phyloP scores from a whole-genome alignment of 1,140 invertebrate genomes.

The Lepidurus apus region DNA sequence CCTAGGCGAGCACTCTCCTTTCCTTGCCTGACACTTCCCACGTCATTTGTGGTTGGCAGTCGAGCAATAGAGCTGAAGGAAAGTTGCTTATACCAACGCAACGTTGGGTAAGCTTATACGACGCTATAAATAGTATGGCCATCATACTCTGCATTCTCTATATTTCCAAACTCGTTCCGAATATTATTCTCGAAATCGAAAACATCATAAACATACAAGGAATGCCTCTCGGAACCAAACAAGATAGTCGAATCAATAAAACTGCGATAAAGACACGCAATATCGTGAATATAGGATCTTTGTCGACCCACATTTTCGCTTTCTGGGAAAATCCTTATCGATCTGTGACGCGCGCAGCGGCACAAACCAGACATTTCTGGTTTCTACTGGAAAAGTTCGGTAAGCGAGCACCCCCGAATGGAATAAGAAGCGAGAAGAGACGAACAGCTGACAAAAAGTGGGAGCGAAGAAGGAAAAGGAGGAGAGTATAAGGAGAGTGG shows the following conservation, averaged over 20 bases:
- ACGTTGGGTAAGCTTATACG: too few relatives aligned
- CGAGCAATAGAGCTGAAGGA: background rate
- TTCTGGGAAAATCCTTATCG: background rate
- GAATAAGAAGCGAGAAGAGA: background rate
- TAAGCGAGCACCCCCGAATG: background rate
- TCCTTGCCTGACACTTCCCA: background rate
- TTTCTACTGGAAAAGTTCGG: slow-evolving; percentile 9
- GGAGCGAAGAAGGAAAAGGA: background rate
- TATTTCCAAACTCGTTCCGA: too few relatives aligned
- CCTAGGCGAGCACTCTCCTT: background rate
- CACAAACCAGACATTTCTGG: slow-evolving; percentile 21
- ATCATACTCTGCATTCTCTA: too few relatives aligned
- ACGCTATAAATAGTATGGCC: too few relatives aligned
- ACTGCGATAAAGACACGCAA: too few relatives aligned
- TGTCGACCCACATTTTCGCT: background rate
- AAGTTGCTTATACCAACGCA: too few relatives aligned
- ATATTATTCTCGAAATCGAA: too few relatives aligned
- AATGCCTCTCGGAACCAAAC: too few relatives aligned
- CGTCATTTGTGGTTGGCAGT: background rate
- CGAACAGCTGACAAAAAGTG: background rate
- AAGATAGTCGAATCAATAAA: too few relatives aligned
- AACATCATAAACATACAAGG: too few relatives aligned
- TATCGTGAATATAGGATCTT: background rate
- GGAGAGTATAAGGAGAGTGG: background rate
- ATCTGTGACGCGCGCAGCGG: background rate